Percentiles rank a stretch among this genome's conserved stretches.
Evolutionary conservation across 2,888 invertebrate genomes (phyloP).

Genomic region (Leucozona laternaria): DNA sequence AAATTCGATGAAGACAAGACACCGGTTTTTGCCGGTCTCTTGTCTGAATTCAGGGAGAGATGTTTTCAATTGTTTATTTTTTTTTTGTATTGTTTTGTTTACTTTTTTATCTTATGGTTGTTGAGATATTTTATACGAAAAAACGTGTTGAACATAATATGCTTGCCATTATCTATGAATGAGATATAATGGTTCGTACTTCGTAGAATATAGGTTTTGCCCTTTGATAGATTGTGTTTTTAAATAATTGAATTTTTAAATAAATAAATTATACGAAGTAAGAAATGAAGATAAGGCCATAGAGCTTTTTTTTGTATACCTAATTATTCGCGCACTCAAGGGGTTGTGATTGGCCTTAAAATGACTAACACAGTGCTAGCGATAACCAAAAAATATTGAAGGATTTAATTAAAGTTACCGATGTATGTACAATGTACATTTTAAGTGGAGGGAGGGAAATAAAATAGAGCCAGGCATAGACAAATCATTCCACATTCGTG

Average conservation of each 20-base stretch:
- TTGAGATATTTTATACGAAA: constrained; percentile 12
- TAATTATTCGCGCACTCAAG: no score
- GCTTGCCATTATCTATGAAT: not conserved
- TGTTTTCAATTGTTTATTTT: constrained; percentile 17
- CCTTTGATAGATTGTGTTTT: not conserved
- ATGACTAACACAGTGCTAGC: no score
- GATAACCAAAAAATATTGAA: no score
- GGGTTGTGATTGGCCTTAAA: no score
- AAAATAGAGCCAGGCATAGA: no score
- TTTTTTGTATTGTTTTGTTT: constrained; percentile 9
- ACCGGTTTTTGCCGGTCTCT: constrained; percentile 38
- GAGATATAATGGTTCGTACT: not conserved
- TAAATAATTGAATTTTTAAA: not conserved
- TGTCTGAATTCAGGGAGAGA: not conserved
- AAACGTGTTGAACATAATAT: constrained; percentile 6
- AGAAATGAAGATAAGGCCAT: no score
- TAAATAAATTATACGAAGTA: no score
- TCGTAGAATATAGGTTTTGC: not conserved
- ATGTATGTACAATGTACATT: no score
- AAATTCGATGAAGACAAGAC: not conserved
- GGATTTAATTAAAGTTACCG: no score
- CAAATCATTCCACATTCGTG: no score
- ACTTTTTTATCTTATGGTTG: constrained; percentile 1
- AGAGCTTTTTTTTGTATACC: no score
- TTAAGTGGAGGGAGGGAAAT: no score